Evolutionary conservation across 2,113 vertebrate species (phyloP).

Genomic region (Pleuronectes platessa): DNA sequence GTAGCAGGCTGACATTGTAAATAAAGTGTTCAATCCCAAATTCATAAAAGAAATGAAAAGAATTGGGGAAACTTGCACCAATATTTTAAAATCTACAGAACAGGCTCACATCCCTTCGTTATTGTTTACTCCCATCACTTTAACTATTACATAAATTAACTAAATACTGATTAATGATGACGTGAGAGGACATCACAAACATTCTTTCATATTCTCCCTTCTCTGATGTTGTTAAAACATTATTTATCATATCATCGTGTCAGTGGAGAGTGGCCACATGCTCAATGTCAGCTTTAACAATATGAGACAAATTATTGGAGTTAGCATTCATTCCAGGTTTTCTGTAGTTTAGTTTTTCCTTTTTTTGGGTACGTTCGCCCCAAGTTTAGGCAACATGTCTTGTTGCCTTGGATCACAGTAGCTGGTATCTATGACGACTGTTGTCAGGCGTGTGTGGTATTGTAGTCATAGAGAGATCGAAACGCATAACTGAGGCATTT

Average conservation of each 20-base stretch:
- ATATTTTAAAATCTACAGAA: neutral
- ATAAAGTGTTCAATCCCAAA: neutral
- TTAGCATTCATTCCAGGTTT: neutral
- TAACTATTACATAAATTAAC: neutral
- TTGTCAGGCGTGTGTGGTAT: slow-evolving; percentile 65
- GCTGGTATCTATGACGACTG: slow-evolving; percentile 69
- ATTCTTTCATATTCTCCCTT: neutral
- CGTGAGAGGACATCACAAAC: neutral
- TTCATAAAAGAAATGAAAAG: neutral
- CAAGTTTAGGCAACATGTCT: slow-evolving; percentile 34
- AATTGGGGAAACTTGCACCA: too few species aligned
- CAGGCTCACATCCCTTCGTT: neutral
- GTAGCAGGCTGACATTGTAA: too few species aligned
- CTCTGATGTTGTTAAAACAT: neutral
- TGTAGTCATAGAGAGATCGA: slow-evolving; percentile 65
- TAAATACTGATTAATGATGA: neutral
- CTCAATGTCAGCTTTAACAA: too few species aligned
- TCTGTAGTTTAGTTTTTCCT: neutral
- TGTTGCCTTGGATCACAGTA: slow-evolving; percentile 39
- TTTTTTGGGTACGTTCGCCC: neutral
- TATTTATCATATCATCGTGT: neutral
- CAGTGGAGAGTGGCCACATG: neutral
- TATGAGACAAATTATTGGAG: neutral
- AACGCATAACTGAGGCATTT: slow-evolving; percentile 72
- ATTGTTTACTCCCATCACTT: neutral